Conservation (phyloP, 2,797 vertebrate species). For the Phaenicophaeus curvirostris region DNA sequence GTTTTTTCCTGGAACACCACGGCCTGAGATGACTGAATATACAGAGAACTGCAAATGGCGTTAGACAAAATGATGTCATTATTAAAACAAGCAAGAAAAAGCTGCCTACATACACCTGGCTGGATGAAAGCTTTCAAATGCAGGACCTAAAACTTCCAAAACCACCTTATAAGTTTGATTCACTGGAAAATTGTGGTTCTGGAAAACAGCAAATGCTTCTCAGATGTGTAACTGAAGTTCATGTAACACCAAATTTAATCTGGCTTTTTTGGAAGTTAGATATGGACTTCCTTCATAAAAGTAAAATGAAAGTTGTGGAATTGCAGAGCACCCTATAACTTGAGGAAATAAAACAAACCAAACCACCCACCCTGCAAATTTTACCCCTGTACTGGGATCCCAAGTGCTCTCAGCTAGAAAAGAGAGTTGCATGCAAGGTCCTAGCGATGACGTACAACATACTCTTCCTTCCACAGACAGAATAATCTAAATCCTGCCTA, state of each 20-base stretch:
- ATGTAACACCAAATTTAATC: background rate
- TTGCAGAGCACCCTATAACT: accelerated
- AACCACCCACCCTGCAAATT: accelerated
- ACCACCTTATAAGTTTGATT: background rate
- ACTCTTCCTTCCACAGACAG: background rate
- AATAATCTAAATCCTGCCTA: background rate
- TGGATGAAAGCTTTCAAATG: background rate
- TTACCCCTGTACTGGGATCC: background rate
- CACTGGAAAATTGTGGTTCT: background rate
- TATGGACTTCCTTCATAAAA: background rate
- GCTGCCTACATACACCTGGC: background rate
- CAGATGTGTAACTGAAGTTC: background rate
- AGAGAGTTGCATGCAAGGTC: background rate
- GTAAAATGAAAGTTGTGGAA: background rate
- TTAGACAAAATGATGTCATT: background rate
- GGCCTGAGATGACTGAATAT: background rate
- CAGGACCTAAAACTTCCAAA: background rate
- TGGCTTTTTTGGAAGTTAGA: background rate
- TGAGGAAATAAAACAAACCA: background rate
- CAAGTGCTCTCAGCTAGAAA: background rate
- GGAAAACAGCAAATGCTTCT: background rate
- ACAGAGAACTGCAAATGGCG: background rate
- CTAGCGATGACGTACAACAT: background rate
- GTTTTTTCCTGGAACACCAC: background rate
- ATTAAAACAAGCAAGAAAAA: background rate